A percentile compares a stretch with the other conserved stretches of the same genome.
Evolutionary conservation across 2,113 vertebrate species (phyloP).

Genomic region (Lethenteron camtschaticum): DNA sequence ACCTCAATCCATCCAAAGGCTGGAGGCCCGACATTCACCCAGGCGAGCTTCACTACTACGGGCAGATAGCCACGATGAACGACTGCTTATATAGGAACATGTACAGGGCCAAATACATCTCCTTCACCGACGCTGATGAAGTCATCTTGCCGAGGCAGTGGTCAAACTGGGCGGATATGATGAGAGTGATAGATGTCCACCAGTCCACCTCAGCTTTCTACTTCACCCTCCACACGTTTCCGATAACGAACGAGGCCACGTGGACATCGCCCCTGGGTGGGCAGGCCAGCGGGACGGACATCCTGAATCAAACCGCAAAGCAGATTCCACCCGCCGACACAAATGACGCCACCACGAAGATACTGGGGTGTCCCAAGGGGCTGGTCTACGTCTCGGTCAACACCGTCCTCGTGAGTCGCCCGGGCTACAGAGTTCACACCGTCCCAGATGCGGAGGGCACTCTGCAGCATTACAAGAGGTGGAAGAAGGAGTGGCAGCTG

Average conservation of each 20-base stretch:
- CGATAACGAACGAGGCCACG: neutral
- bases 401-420: no score
- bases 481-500: no score
- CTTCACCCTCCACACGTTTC: neutral
- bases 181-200: neutral
- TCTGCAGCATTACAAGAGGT: no score
- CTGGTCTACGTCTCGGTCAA: no score
- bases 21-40: conserved; percentile 3
- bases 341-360: no score
- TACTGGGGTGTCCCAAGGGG: no score
- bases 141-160: conserved; percentile 10
- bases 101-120: conserved; percentile 9
- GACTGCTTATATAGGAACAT: conserved; percentile 15
- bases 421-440: no score
- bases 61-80: conserved; percentile 12
- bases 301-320: no score
- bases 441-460: no score
- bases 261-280: no score
- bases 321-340: no score
- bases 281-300: no score
- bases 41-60: conserved; percentile 14
- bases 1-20: neutral
- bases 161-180: conserved; percentile 8
- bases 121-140: conserved; percentile 11
- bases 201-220: neutral